Percentiles rank a stretch among this genome's conserved stretches.
phyloP scores from a whole-genome alignment of 2,888 invertebrate species.

The Diogma glabrata region DNA sequence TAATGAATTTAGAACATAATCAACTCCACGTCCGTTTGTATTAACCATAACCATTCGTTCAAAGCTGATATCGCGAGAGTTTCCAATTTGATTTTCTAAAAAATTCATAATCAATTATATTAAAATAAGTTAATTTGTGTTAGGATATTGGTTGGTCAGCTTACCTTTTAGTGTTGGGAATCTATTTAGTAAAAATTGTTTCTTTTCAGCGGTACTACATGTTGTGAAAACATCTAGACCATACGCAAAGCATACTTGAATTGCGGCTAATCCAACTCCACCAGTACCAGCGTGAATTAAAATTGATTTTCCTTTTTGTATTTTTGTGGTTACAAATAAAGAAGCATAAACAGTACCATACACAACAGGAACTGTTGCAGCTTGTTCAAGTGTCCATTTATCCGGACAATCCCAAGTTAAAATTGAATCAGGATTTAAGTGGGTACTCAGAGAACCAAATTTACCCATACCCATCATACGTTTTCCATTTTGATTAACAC shows the following conservation, averaged over 20 bases:
- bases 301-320: slow-evolving; percentile 33
- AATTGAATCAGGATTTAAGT: slow-evolving; percentile 36
- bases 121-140: no score
- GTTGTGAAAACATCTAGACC: slow-evolving; percentile 59
- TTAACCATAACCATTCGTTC: slow-evolving; percentile 69
- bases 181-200: slow-evolving; percentile 44
- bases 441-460: slow-evolving; percentile 43
- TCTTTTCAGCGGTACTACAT: slow-evolving; percentile 54
- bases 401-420: slow-evolving; percentile 55
- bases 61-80: slow-evolving; percentile 77
- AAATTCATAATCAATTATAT: no score
- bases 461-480: slow-evolving; percentile 52
- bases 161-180: slow-evolving; percentile 45
- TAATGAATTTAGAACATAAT: slow-evolving; percentile 82
- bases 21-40: slow-evolving; percentile 80
- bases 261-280: slow-evolving; percentile 70
- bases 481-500: slow-evolving; percentile 44
- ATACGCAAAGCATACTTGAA: slow-evolving; percentile 50
- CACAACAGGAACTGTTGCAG: slow-evolving; percentile 66
- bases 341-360: slow-evolving; percentile 55
- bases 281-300: slow-evolving; percentile 53
- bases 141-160: no score
- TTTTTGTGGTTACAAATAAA: slow-evolving; percentile 30
- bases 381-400: slow-evolving; percentile 60
- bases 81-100: slow-evolving; percentile 58